Evolutionary conservation across 2,113 vertebrate species (phyloP), one percentile per base, ranked within the genome.

Genomic region (Gambusia affinis): DNA sequence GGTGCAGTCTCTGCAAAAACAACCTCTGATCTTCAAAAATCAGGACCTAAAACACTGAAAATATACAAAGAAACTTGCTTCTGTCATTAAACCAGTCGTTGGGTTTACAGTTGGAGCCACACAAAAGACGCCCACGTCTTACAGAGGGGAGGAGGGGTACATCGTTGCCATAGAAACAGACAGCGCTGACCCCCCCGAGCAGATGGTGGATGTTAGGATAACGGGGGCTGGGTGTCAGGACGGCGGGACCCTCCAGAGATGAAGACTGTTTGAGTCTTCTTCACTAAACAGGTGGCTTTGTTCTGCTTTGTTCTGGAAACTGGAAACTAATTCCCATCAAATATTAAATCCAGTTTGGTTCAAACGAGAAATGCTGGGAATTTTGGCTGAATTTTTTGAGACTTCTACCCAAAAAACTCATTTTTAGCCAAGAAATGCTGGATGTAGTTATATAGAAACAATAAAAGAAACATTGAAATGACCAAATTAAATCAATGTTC

Each of bases 141-240:
- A 57, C 39, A 60, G 61, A 37, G 88, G 57, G 88, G 83, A 90
- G 91, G 89, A 87, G 86, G 90, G 90, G 88, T 82, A 80, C 72
- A 2, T 35, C 0, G 83, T 92, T 81, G 22, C 87, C 79, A 85
- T 92, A 84, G 90, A 91, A 91, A 92, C 91, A 83, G 91, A 88
- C 87, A 75, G 89, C 86, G 35, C 87, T 83, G 84, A 87, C 91
- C 91, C 89, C 51, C 86, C 82, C 4, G 54, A 87, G 71, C 91
- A 92, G 91, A 92, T 92, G 91, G 91, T 85, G 77, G 86, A 71
- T 75, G 86, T 84, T 82, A 67, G 82, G 86, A 76, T 86, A 75
- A 84, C 76, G 85, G 88, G 88, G 89, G 85, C 33, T 87, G 91
- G 74, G 91, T 72, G 85, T 28, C 72, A 71, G 14, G 81, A 85